Conservation (phyloP, 1,140 invertebrate species). For the Chionoecetes opilio region DNA sequence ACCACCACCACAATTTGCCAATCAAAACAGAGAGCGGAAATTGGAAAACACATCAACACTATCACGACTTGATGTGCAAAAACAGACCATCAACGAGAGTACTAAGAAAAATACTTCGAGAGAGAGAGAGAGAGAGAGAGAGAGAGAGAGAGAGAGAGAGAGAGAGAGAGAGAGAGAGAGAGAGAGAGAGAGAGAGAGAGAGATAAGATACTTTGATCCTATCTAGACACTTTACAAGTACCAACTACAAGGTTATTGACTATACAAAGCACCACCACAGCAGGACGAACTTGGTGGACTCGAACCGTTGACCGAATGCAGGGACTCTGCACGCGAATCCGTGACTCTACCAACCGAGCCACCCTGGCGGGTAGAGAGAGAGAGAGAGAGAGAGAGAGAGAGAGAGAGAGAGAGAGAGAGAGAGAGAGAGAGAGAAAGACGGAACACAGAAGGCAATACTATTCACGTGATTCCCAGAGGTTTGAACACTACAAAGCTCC, state of each 20-base stretch:
- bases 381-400: conserved; percentile 18
- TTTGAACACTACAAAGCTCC: not conserved
- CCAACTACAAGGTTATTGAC: too few species aligned
- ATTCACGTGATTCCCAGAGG: not conserved
- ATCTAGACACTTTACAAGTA: too few species aligned
- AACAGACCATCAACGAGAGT: not conserved
- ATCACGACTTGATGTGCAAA: not conserved
- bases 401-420: conserved; percentile 7
- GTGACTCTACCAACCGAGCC: too few species aligned
- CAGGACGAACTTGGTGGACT: too few species aligned
- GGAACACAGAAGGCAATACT: too few species aligned
- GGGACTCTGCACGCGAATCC: too few species aligned
- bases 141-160: conserved; percentile 16
- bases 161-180: conserved; percentile 18
- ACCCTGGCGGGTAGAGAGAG: too few species aligned
- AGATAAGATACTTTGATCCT: too few species aligned
- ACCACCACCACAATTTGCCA: not conserved
- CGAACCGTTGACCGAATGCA: too few species aligned
- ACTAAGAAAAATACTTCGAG: not conserved
- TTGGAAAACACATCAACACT: conserved; percentile 14
- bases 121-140: conserved; percentile 8
- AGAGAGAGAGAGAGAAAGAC: not conserved
- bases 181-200: not conserved
- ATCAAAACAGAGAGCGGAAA: not conserved
- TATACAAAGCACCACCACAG: too few species aligned